Percentiles rank a stretch among this genome's conserved stretches.
phyloP scores from a whole-genome alignment of 2,888 invertebrate species.

The Pterostichus madidus region DNA sequence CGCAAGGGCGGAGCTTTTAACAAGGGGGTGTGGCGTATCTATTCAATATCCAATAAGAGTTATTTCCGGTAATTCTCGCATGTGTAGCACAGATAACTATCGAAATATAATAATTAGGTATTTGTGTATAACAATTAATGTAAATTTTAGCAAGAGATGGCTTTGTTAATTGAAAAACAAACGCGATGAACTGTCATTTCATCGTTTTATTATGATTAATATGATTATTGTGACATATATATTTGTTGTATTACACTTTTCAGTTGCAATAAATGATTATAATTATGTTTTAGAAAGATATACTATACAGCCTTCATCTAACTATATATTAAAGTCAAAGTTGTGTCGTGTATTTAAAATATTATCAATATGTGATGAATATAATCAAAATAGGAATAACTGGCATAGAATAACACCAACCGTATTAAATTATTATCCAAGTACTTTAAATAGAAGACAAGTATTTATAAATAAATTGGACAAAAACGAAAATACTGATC shows the following conservation, averaged over 20 bases:
- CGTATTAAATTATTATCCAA: background rate
- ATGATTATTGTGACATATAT: slow-evolving; percentile 19
- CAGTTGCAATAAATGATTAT: slow-evolving; percentile 19
- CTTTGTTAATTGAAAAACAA: slow-evolving; percentile 19
- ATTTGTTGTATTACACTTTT: slow-evolving; percentile 7
- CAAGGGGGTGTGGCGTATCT: slow-evolving; percentile 42
- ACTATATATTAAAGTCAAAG: slow-evolving; percentile 10
- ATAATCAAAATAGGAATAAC: background rate
- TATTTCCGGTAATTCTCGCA: slow-evolving; percentile 39
- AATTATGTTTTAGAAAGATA: slow-evolving; percentile 43
- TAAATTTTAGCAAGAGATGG: background rate
- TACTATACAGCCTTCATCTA: background rate
- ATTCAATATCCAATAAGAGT: slow-evolving; percentile 54
- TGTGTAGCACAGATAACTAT: slow-evolving; percentile 26
- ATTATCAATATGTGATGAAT: slow-evolving; percentile 4
- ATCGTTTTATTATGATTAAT: slow-evolving; percentile 26
- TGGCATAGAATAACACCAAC: slow-evolving; percentile 8
- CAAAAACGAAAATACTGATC: slow-evolving; percentile 1
- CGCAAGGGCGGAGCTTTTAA: slow-evolving; percentile 51
- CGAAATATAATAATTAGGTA: slow-evolving; percentile 29
- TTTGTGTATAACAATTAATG: slow-evolving; percentile 26
- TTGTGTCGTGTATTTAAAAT: slow-evolving; percentile 11
- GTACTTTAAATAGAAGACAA: background rate
- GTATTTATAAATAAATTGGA: background rate
- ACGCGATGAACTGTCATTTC: slow-evolving; percentile 23